Evolutionary conservation across 2,888 invertebrate species (phyloP).

Genomic region (Thysanoteuthis rhombus): DNA sequence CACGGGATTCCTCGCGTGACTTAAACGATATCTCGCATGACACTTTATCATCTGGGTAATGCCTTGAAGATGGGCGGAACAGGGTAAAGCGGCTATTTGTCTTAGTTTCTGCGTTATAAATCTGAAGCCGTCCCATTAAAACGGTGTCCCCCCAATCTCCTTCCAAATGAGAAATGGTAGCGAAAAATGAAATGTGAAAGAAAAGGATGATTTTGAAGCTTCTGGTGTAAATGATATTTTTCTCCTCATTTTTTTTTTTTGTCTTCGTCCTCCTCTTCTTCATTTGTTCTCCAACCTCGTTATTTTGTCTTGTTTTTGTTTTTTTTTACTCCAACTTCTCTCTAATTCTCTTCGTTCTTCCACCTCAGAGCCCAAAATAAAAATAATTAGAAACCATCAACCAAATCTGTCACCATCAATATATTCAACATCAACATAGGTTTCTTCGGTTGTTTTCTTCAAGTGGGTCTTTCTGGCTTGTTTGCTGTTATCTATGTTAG

Average conservation of each 20-base stretch:
- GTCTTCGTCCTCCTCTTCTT: background rate
- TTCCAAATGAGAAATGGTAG: background rate
- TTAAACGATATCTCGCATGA: background rate
- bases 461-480: too few species aligned
- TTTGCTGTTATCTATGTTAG: too few species aligned
- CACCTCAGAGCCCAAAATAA: too few species aligned
- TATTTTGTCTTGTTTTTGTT: background rate
- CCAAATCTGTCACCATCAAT: too few species aligned
- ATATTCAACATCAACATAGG: too few species aligned
- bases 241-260: background rate
- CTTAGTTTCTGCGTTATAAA: background rate
- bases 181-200: background rate
- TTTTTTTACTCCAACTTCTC: background rate
- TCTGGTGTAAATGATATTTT: background rate
- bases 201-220: background rate
- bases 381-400: too few species aligned
- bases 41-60: conserved; percentile 12
- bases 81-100: background rate
- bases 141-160: background rate
- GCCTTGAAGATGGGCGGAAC: background rate
- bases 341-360: too few species aligned
- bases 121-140: background rate
- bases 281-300: background rate
- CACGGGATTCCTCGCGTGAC: background rate
- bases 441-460: too few species aligned